A percentile compares a stretch with the other conserved stretches of the same genome.
Conservation (phyloP, 2,113 vertebrate species). For the Pluvialis apricaria region DNA sequence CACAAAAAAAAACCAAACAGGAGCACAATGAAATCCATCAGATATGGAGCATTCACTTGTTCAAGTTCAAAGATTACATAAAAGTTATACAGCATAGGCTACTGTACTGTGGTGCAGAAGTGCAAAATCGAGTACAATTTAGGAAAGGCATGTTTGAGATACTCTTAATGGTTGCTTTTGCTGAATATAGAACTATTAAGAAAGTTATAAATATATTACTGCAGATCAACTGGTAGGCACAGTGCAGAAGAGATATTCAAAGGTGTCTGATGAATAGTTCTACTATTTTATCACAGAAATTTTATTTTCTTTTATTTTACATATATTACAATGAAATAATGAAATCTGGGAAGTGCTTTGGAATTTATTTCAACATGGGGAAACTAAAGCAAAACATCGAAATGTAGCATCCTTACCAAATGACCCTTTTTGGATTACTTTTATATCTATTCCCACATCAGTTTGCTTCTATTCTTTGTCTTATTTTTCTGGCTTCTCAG, state of each 20-base stretch:
- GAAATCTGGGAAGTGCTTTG: not conserved
- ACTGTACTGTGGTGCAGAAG: not conserved
- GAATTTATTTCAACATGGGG: not conserved
- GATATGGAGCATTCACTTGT: not conserved
- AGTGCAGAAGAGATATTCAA: not conserved
- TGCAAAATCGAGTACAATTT: not conserved
- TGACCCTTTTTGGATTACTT: not conserved
- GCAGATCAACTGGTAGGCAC: not conserved
- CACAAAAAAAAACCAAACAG: too few relatives aligned
- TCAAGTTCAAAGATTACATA: not conserved
- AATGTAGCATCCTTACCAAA: not conserved
- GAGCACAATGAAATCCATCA: not conserved
- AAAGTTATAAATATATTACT: not conserved
- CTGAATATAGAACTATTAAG: not conserved
- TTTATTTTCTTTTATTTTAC: not conserved
- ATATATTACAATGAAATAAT: not conserved
- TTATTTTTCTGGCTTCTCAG: not conserved
- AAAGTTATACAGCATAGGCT: not conserved
- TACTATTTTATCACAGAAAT: not conserved
- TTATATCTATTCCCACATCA: not conserved
- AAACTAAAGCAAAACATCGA: not conserved
- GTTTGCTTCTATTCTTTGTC: not conserved
- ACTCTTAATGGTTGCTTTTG: not conserved
- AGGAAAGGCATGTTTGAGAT: not conserved
- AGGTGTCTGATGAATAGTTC: not conserved